Conservation (phyloP, 2,797 vertebrate genomes). For the Melanotaenia parkinsoni region DNA sequence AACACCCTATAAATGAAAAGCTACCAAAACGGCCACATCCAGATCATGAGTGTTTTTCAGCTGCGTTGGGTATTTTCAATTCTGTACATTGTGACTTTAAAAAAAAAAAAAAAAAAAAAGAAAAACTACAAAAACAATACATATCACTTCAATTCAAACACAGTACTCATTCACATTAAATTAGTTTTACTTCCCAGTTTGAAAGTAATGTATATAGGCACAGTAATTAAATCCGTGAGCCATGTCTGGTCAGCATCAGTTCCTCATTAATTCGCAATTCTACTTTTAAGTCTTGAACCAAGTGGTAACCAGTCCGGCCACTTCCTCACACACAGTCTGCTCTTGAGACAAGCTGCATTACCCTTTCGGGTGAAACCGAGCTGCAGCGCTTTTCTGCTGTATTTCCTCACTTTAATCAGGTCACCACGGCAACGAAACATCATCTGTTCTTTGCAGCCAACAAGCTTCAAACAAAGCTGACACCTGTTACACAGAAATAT, state of each 20-base stretch:
- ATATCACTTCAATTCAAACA: constrained; percentile 85
- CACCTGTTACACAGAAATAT: constrained; percentile 13
- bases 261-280: constrained; percentile 44
- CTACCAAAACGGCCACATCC: constrained; percentile 81
- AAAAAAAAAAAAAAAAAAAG: constrained; percentile 37
- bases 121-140: constrained; percentile 83
- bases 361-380: not conserved
- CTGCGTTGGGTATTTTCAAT: constrained; percentile 63
- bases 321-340: not conserved
- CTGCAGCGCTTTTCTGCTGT: constrained; percentile 1
- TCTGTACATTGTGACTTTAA: constrained; percentile 76
- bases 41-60: constrained; percentile 70
- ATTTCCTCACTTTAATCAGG: constrained; percentile 4
- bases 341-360: constrained; percentile 19
- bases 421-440: constrained; percentile 15
- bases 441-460: constrained; percentile 9
- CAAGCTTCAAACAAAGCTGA: constrained; percentile 20
- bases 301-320: constrained; percentile 10
- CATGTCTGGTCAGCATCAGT: constrained; percentile 49
- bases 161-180: constrained; percentile 79
- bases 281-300: constrained; percentile 9
- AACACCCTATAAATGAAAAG: constrained; percentile 83
- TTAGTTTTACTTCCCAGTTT: constrained; percentile 73
- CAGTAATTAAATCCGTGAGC: constrained; percentile 73
- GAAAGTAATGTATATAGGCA: constrained; percentile 83